phyloP scores from a whole-genome alignment of 2,888 invertebrate genomes.

The Cremastinae sp. region DNA sequence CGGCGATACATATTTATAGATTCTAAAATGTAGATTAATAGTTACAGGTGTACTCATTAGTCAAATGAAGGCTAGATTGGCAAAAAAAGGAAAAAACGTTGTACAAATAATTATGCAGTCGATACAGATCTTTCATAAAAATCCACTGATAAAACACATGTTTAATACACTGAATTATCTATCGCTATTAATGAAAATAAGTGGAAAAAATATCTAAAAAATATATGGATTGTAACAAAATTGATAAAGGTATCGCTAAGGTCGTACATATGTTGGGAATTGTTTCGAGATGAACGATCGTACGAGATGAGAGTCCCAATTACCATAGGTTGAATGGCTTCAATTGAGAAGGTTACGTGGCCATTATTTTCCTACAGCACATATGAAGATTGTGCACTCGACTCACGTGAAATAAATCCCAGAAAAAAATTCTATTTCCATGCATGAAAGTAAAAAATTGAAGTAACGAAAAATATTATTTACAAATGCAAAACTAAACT shows the following conservation, averaged over 20 bases:
- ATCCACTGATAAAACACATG: background rate
- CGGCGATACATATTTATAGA: conserved; percentile 38
- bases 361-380: conserved; percentile 26
- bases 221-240: conserved; percentile 9
- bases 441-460: too few relatives aligned
- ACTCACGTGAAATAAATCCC: too few relatives aligned
- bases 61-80: conserved; percentile 6
- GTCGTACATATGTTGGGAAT: conserved; percentile 19
- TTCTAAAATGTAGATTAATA: conserved; percentile 16
- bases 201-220: conserved; percentile 7
- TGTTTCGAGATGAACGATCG: conserved; percentile 33
- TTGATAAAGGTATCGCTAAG: conserved; percentile 36
- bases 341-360: conserved; percentile 61
- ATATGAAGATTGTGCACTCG: background rate
- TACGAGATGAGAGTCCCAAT: conserved; percentile 53
- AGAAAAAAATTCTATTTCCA: too few relatives aligned
- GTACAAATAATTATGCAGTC: background rate
- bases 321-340: conserved; percentile 54
- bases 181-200: conserved; percentile 32
- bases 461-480: too few relatives aligned
- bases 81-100: background rate
- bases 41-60: conserved; percentile 16
- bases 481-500: too few relatives aligned
- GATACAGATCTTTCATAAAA: background rate
- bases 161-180: conserved; percentile 41